Evolutionary conservation across 2,888 invertebrate genomes (phyloP), one percentile per base, ranked within the genome.

Genomic region (Aphodius granarius): DNA sequence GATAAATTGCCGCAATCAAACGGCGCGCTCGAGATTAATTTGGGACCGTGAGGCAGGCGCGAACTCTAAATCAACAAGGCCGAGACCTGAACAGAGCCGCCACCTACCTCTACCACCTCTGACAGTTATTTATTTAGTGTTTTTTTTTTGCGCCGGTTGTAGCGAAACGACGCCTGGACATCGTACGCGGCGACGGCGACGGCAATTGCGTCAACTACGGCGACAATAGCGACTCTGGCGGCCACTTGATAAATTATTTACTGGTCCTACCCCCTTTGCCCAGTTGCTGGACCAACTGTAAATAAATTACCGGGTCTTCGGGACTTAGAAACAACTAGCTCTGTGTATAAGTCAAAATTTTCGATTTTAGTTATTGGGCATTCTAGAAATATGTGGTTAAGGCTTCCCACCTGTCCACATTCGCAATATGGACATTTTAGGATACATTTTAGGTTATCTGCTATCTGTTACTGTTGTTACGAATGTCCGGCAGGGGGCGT

Each of bases 1-100:
- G 72, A 72, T 72, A 72, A 72, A 72, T 72, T 62, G 43, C 63
- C 72, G 13, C 63, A 72, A 72, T 72, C 72, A 72, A 72, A 72
- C 63, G 63, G 43, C 43, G 43, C 72, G 63, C 72, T 72, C 72
- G 5, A 43, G 72, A 63, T 72, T 72, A 72, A 72, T 72, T 72
- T 63, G 72, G 72, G 63, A 15, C 72, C 62, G 23, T 43, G 43
- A 43, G 43, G 43, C 43, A 43, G 43, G 63, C 63, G 72, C 16
- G 72, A 72, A 72, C 63, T 43, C 23, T 72, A 72, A 72, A 72
- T 72, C 72, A 72, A 72, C 72, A 72, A 72, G 72, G 43, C 43
- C 43, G 43, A 13, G 43, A 43, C 23, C 19, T 19, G 63, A 17
- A 15, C 19, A 18, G 20, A 17, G 43, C 9, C 72, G 62, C 72